Evolutionary conservation across 2,888 invertebrate species (phyloP).

Genomic region (Drosophila anomalipes): DNA sequence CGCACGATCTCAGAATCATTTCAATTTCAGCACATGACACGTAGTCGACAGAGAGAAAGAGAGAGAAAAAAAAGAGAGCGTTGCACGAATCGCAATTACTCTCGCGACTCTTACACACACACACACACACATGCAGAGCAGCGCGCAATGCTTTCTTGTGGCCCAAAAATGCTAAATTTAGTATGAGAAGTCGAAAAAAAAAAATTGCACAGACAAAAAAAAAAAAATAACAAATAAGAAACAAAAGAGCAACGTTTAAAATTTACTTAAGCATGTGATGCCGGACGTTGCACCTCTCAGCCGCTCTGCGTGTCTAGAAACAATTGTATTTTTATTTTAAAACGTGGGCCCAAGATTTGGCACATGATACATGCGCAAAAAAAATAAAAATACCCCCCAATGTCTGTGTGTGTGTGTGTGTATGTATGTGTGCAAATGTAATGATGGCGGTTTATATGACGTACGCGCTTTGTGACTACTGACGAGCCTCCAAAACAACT

Average conservation of each 20-base stretch:
- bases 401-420: constrained; percentile 10
- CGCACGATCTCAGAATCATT: constrained; percentile 5
- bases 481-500: constrained; percentile 80
- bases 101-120: not conserved
- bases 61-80: not conserved
- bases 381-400: not conserved
- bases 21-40: constrained; percentile 31
- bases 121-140: not conserved
- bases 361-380: constrained; percentile 38
- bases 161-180: constrained; percentile 68
- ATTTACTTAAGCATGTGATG: constrained; percentile 74
- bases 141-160: constrained; percentile 12
- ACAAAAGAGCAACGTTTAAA: constrained; percentile 46
- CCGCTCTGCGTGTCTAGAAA: constrained; percentile 17
- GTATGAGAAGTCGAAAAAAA: constrained; percentile 28
- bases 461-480: constrained; percentile 49
- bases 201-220: constrained; percentile 28
- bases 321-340: constrained; percentile 28
- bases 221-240: constrained; percentile 17
- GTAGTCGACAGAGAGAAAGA: constrained; percentile 3
- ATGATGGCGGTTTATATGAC: constrained; percentile 52
- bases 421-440: constrained; percentile 25
- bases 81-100: not conserved
- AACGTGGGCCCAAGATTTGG: constrained; percentile 47
- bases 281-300: constrained; percentile 28